Evolutionary conservation across 2,113 vertebrate genomes (phyloP), one percentile per base, ranked within the genome.

Genomic region (Suricata suricatta): DNA sequence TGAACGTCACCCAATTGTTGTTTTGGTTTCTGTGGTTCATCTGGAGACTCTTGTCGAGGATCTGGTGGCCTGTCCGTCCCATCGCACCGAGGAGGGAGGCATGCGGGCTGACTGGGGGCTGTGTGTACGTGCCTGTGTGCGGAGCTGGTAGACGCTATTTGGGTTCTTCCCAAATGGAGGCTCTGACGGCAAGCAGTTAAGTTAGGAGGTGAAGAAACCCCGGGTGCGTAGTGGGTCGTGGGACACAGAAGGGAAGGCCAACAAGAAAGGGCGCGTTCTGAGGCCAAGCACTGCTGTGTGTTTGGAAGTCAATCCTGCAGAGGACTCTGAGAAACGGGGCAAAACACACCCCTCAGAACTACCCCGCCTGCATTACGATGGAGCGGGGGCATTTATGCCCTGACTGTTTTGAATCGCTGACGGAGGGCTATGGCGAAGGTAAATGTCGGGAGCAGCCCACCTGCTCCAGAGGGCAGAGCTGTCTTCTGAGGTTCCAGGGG

Each of bases 381-480:
- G 29, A 52, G 17, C 47, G 41, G 50, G 16, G 44, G 27, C 21
- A n/a, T 10, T 17, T 72, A 54, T 1, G 1, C 9, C 10, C 47
- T 3, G 23, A 13, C 35, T 5, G 12, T 16, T 27, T 0, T 7
- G 8, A 23, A n/a, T 11, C 12, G 1, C 0, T 3, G 69, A 2
- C 29, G 33, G 31, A 79, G 4, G 52, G 21, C 41, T 41, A 11
- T 31, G 4, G 47, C 21, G n/a, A 17, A 63, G 33, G 72, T 35
- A 31, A 66, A 71, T 6, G 17, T 52, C 54, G 4, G 57, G 44
- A 38, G 41, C 68, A 11, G 41, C 41, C 83, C 21, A 2, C 60
- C 68, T 66, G 71, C 83, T 74, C n/a, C 1, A 33, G 86, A 90
- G 52, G 44, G 69, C 41, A 31, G 50, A 83, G 44, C 35, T 8